A percentile compares a stretch with the other conserved stretches of the same genome.
Conservation (phyloP, 2,888 invertebrate genomes). For the Drosophila subsilvestris region DNA sequence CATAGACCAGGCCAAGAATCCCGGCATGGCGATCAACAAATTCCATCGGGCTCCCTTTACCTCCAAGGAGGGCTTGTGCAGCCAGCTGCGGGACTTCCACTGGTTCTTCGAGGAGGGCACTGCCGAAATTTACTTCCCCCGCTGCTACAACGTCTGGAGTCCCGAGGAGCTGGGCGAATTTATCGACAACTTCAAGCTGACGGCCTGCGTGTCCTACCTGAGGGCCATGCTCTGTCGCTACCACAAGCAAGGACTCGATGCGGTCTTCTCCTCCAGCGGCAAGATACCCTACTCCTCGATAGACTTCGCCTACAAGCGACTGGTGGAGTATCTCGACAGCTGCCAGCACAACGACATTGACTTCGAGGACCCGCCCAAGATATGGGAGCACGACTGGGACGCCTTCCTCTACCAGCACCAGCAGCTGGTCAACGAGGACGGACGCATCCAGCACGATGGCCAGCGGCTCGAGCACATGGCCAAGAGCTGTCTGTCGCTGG, state of each 20-base stretch:
- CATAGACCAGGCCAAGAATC: slow-evolving; percentile 84
- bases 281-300: slow-evolving; percentile 90
- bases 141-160: slow-evolving; percentile 93
- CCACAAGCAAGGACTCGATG: slow-evolving; percentile 86
- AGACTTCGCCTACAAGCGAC: slow-evolving; percentile 92
- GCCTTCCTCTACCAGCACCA: slow-evolving; percentile 90
- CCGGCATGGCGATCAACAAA: slow-evolving; percentile 90
- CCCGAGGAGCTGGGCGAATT: slow-evolving; percentile 93
- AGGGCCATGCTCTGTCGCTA: slow-evolving; percentile 89
- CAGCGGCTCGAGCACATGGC: slow-evolving; percentile 77
- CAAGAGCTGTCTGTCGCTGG: slow-evolving; percentile 86
- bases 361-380: slow-evolving; percentile 85
- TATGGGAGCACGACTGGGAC: slow-evolving; percentile 96
- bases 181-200: slow-evolving; percentile 94
- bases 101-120: slow-evolving; percentile 94
- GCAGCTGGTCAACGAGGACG: slow-evolving; percentile 88
- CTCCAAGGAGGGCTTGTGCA: slow-evolving; percentile 94
- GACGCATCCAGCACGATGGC: slow-evolving; percentile 84
- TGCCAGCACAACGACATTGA: slow-evolving; percentile 91
- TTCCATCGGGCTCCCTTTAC: slow-evolving; percentile 95
- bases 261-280: slow-evolving; percentile 86
- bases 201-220: slow-evolving; percentile 93
- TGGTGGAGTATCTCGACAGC: slow-evolving; percentile 90
- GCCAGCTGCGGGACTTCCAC: slow-evolving; percentile 91
- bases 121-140: slow-evolving; percentile 92